These are phyloP conservation scores for Calyptomena viridis DNA, from an alignment of 2,113 vertebrate species.

Conservation along the genomic window DNA sequence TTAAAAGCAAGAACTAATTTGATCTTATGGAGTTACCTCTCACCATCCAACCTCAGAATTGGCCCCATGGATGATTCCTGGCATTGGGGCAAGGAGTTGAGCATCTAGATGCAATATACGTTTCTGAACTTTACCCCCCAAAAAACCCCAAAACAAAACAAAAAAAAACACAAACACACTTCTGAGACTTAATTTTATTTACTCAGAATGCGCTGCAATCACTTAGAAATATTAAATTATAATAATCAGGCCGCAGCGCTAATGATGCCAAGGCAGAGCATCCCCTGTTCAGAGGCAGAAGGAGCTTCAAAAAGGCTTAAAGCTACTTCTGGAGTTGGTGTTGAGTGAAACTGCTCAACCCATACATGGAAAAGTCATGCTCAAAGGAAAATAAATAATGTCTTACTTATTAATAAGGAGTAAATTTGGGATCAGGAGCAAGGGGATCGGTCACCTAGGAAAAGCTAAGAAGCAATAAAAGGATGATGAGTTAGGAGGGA, in stretches of 20 bases:
- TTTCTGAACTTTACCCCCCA: background rate
- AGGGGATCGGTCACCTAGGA: background rate
- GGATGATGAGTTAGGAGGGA: background rate
- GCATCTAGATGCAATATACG: fast-evolving
- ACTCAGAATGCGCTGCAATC: background rate
- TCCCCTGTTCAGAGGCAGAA: background rate
- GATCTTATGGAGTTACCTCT: fast-evolving
- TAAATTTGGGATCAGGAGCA: background rate
- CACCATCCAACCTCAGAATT: background rate
- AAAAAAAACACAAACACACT: background rate
- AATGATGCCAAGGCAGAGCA: background rate
- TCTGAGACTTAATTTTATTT: background rate
- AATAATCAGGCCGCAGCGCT: background rate
- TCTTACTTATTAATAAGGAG: background rate
- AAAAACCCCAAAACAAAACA: background rate
- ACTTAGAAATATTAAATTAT: background rate
- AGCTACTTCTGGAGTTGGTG: background rate
- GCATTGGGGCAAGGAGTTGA: background rate
- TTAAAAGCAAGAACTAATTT: background rate
- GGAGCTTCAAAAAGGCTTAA: fast-evolving
- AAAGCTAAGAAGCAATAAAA: background rate
- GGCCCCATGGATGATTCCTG: fast-evolving
- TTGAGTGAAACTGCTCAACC: background rate
- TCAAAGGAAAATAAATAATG: background rate
- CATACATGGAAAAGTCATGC: fast-evolving